phyloP scores from a whole-genome alignment of 2,113 vertebrate genomes.

The Tympanuchus pallidicinctus region DNA sequence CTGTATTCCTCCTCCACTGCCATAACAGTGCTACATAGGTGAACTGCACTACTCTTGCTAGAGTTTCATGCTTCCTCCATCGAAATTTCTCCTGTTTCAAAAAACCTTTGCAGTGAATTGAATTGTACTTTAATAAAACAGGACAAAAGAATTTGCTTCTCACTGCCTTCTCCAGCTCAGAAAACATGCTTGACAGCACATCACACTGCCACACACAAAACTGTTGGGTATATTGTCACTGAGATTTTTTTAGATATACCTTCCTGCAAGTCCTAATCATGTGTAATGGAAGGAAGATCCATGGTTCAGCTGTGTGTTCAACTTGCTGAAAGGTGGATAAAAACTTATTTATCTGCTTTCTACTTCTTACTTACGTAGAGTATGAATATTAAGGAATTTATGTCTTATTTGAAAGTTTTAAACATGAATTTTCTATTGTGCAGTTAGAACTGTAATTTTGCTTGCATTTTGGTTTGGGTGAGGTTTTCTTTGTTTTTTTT shows the following conservation, averaged over 20 bases:
- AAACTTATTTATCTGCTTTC: rapidly evolving
- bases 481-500: too few relatives aligned
- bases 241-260: background rate
- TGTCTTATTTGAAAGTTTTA: background rate
- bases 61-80: background rate
- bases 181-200: rapidly evolving
- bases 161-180: background rate
- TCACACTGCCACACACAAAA: background rate
- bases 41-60: background rate
- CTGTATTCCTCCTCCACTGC: background rate
- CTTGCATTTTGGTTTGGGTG: background rate
- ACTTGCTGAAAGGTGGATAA: background rate
- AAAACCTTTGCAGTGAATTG: background rate
- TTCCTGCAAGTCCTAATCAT: background rate
- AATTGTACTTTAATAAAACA: background rate
- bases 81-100: background rate
- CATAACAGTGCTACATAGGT: background rate
- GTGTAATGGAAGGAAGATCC: background rate
- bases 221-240: background rate
- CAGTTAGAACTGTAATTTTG: background rate
- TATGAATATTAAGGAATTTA: background rate
- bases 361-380: background rate
- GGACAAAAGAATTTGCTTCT: background rate
- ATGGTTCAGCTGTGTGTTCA: background rate
- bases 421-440: background rate